Conservation (phyloP, 1,140 invertebrate genomes). For the Palaemon carinicauda region DNA sequence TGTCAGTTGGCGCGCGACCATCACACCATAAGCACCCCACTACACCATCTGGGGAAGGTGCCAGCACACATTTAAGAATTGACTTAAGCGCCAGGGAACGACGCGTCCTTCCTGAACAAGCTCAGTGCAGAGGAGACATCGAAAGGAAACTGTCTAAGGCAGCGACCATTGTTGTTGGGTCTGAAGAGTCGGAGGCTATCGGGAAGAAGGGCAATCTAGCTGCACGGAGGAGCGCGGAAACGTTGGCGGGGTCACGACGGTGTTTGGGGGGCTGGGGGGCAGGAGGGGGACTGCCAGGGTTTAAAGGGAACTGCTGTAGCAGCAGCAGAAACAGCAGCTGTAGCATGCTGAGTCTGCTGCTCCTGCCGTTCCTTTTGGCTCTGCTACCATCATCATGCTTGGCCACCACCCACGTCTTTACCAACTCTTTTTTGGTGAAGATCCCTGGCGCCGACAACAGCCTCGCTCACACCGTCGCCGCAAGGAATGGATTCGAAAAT, state of each 20-base stretch:
- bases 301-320: not conserved
- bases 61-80: not conserved
- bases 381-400: slow-evolving; percentile 21
- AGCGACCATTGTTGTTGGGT: not conserved
- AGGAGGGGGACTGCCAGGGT: not conserved
- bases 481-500: slow-evolving; percentile 29
- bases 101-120: not conserved
- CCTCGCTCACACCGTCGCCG: slow-evolving; percentile 18
- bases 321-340: slow-evolving; percentile 3
- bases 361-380: slow-evolving; percentile 9
- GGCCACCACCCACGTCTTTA: slow-evolving; percentile 34
- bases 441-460: slow-evolving; percentile 2
- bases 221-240: slow-evolving; percentile 35
- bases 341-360: slow-evolving; percentile 5
- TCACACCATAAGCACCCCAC: slow-evolving; percentile 2
- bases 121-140: slow-evolving; percentile 9
- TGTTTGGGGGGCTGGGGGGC: slow-evolving; percentile 32
- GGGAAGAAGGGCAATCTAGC: not conserved
- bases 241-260: slow-evolving; percentile 42
- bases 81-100: not conserved
- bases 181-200: slow-evolving; percentile 14
- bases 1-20: slow-evolving; percentile 39
- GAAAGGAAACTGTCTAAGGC: slow-evolving; percentile 9
- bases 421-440: slow-evolving; percentile 40
- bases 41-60: slow-evolving; percentile 15